Conservation (phyloP, 2,888 invertebrate genomes). For the Noctua janthina region DNA sequence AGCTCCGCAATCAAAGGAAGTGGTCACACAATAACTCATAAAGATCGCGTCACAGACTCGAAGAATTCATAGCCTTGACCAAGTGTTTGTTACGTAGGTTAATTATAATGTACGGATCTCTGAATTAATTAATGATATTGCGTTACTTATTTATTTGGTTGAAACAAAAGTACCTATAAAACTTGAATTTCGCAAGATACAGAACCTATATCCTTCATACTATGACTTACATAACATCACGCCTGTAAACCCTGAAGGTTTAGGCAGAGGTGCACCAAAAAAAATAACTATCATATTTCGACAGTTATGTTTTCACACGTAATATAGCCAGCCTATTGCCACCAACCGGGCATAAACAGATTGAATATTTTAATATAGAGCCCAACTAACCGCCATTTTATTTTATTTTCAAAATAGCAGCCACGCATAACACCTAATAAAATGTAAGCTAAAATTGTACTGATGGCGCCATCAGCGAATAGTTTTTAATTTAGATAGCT, state of each 20-base stretch:
- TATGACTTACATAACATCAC: not conserved
- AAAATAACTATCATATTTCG: too few relatives aligned
- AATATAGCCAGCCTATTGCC: too few relatives aligned
- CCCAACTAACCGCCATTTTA: not conserved
- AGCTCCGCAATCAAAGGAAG: constrained; percentile 32
- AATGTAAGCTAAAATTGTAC: not conserved
- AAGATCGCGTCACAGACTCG: constrained; percentile 31
- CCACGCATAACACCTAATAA: not conserved
- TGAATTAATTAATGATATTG: constrained; percentile 9
- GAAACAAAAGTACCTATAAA: not conserved
- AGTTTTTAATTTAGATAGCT: not conserved
- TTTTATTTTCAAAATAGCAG: too few relatives aligned
- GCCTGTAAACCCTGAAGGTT: not conserved
- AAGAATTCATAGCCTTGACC: constrained; percentile 38
- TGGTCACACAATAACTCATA: constrained; percentile 41
- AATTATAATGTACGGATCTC: constrained; percentile 29
- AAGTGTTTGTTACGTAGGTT: constrained; percentile 14
- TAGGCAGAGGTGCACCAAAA: not conserved
- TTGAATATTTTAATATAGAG: too few relatives aligned
- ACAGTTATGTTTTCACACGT: too few relatives aligned
- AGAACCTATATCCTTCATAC: not conserved
- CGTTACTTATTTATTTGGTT: not conserved
- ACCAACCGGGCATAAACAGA: too few relatives aligned
- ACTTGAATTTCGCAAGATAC: not conserved
- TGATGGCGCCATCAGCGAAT: not conserved